A percentile compares a stretch with the other conserved stretches of the same genome.
These are phyloP conservation scores for Axea sp. DNA, from an alignment of 2,888 invertebrate genomes.

Conservation along the genomic window DNA sequence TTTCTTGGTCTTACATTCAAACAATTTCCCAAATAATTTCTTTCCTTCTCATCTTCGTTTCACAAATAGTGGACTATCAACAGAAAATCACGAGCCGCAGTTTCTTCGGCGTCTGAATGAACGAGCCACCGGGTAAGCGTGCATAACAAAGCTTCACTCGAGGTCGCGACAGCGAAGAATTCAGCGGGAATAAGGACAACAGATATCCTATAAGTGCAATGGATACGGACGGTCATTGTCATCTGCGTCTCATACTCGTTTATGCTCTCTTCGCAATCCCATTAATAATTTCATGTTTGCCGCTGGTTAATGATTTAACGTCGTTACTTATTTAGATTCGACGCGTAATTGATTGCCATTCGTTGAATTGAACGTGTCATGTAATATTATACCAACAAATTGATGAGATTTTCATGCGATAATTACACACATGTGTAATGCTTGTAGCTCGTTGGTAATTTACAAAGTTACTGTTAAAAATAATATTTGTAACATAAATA, in stretches of 20 bases:
- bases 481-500: no score
- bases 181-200: constrained; percentile 49
- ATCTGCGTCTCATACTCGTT: constrained; percentile 8
- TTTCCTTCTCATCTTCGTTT: neutral
- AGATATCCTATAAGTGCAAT: constrained; percentile 35
- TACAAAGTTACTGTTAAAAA: no score
- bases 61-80: constrained; percentile 25
- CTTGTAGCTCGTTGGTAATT: no score
- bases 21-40: no score
- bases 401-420: neutral
- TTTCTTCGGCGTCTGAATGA: constrained; percentile 56
- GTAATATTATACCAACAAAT: neutral
- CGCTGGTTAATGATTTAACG: no score
- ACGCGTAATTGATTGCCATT: constrained; percentile 21
- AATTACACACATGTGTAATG: no score
- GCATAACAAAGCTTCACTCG: constrained; percentile 49
- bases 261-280: constrained; percentile 1
- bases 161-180: constrained; percentile 58
- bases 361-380: constrained; percentile 3
- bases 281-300: constrained; percentile 3
- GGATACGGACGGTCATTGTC: constrained; percentile 23
- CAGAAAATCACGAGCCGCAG: constrained; percentile 40
- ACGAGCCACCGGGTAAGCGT: constrained; percentile 49
- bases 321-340: no score
- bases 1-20: no score